phyloP scores from a whole-genome alignment of 2,888 invertebrate genomes.

The Lysandra coridon region DNA sequence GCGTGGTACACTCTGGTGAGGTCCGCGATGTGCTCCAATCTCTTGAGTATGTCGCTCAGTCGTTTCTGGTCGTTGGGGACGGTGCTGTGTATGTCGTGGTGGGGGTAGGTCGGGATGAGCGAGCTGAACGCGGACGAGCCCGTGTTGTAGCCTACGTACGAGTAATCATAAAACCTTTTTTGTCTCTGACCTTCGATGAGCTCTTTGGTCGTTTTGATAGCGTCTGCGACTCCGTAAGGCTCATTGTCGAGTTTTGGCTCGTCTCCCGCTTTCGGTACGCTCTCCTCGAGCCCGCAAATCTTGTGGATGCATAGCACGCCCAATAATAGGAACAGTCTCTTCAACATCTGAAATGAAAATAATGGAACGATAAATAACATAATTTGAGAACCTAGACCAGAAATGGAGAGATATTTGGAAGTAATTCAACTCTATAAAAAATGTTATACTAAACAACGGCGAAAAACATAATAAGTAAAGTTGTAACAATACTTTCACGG shows the following conservation, averaged over 20 bases:
- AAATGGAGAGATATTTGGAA: neutral
- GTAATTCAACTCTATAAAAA: neutral
- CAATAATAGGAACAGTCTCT: conserved; percentile 45
- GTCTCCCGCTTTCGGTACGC: conserved; percentile 43
- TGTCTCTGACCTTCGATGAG: conserved; percentile 43
- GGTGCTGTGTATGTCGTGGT: conserved; percentile 34
- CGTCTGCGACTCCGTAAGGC: conserved; percentile 43
- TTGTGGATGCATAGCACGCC: conserved; percentile 53
- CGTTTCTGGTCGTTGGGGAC: conserved; percentile 36
- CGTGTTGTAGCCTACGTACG: conserved; percentile 39
- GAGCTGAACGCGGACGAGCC: conserved; percentile 33
- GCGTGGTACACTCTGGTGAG: conserved; percentile 1
- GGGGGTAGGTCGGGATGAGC: conserved; percentile 36
- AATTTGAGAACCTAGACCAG: neutral
- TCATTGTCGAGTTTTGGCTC: conserved; percentile 45
- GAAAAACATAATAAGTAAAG: conserved; percentile 1
- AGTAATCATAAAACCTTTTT: conserved; percentile 48
- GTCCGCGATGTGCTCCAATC: conserved; percentile 41
- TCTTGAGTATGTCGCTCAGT: conserved; percentile 40
- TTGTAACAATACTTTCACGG: conserved; percentile 14
- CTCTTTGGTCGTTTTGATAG: conserved; percentile 41
- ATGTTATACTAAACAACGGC: neutral
- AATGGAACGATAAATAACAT: conserved; percentile 14
- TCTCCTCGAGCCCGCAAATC: conserved; percentile 53
- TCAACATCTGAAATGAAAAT: conserved; percentile 64